Base-by-base conservation (phyloP, 2,113 vertebrate species). In the Delphinapterus leucas region DNA sequence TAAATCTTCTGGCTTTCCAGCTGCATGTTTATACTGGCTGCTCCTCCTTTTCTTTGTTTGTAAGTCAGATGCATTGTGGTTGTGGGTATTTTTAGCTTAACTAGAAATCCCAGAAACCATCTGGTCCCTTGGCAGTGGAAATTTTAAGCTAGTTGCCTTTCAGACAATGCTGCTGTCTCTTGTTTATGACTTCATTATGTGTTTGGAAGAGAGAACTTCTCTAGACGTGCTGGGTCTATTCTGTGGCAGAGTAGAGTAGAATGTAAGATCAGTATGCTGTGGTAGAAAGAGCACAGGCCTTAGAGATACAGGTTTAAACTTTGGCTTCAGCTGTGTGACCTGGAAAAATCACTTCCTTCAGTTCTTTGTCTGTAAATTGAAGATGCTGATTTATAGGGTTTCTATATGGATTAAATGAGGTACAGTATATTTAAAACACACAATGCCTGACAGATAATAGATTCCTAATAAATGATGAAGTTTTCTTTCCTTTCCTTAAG, bases 91-190 rank as follows among this genome's bases (percentile, higher is more conserved):
- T 98, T 94, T 94, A 97, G 95, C 38, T 23, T 53, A 92, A 90
- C 44, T 87, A 87, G 86, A 79, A 15, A 84, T 95, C 70, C 95
- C 88, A 97, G 95, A 94, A 96, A 93, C 96, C 92, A 93, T 97
- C 87, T 97, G 85, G 84, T 85, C 36, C 97, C 89, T 94, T 94
- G 91, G 85, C 95, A 94, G 60, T 90, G 86, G 81, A 95, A 91
- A 90, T 88, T 96, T 95, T 95, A 92, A 97, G 67, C 76, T 76
- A 80, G 44, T 90, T 76, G 89, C 61, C 53, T 96, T 94, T 94
- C 71, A 93, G 93, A 97, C 79, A 93, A 41, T 90, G 33, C 65
- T 88, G 63, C 61, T 90, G 96, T 94, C 89, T 97, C 65, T 92
- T 95, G 28, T 83, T 94, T 90, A 90, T 84, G 58, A 90, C 58